phyloP scores from a whole-genome alignment of 2,797 vertebrate genomes.

The Dendrocincla tyrannina region DNA sequence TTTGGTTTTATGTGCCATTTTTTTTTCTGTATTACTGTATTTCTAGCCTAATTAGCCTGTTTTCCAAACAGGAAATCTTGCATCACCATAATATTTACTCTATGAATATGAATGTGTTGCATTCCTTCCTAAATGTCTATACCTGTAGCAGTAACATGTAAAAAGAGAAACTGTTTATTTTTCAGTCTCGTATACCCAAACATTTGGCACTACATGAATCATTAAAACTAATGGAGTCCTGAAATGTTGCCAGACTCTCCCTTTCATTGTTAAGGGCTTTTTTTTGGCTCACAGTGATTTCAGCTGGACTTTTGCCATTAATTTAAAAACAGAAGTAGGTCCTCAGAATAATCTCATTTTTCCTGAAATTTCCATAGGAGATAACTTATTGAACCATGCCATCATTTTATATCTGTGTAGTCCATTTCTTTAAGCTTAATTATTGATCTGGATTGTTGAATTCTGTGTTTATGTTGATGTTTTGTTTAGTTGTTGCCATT shows the following conservation, averaged over 20 bases:
- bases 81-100: neutral
- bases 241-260: constrained; percentile 25
- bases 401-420: neutral
- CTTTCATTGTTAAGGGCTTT: constrained; percentile 11
- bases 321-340: neutral
- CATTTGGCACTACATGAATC: constrained; percentile 15
- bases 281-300: neutral
- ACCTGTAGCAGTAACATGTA: neutral
- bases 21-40: neutral
- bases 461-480: neutral
- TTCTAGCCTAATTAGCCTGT: neutral
- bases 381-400: neutral
- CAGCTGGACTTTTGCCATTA: constrained; percentile 23
- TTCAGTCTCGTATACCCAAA: neutral
- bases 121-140: neutral
- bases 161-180: constrained; percentile 1
- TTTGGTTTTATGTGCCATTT: neutral
- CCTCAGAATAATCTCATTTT: neutral
- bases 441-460: neutral
- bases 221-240: constrained; percentile 24
- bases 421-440: neutral
- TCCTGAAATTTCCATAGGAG: neutral
- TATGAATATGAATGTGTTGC: neutral
- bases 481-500: neutral
- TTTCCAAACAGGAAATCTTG: neutral